Evolutionary conservation across 2,888 invertebrate genomes (phyloP).

Genomic region (Oligia latruncula): DNA sequence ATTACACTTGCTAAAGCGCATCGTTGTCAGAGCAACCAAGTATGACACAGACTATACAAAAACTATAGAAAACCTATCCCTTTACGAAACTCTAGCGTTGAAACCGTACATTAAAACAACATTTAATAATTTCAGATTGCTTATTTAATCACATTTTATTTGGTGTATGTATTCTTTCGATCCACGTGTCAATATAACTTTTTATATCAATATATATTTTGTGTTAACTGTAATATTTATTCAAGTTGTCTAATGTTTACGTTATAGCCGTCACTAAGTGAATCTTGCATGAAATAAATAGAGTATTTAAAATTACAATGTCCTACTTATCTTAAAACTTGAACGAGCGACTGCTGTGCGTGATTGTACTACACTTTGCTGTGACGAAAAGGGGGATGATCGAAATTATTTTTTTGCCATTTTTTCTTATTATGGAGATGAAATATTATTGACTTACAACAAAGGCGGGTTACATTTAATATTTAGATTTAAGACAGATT

Average conservation of each 20-base stretch:
- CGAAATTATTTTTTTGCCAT: slow-evolving; percentile 34
- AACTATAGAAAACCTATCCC: slow-evolving; percentile 1
- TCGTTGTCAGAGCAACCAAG: neutral
- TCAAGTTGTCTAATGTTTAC: slow-evolving; percentile 33
- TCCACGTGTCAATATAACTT: slow-evolving; percentile 61
- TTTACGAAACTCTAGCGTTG: slow-evolving; percentile 63
- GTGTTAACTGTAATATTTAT: slow-evolving; percentile 36
- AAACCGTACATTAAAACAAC: slow-evolving; percentile 62
- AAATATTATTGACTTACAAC: slow-evolving; percentile 60
- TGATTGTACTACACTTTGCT: slow-evolving; percentile 68
- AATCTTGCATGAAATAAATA: slow-evolving; percentile 56
- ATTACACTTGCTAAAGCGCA: neutral
- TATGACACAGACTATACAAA: slow-evolving; percentile 19
- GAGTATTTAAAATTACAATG: slow-evolving; percentile 59
- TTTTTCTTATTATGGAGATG: slow-evolving; percentile 55
- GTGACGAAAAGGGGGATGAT: slow-evolving; percentile 44
- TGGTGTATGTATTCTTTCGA: slow-evolving; percentile 70
- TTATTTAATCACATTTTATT: slow-evolving; percentile 76
- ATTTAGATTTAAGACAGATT: slow-evolving; percentile 77
- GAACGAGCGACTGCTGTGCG: slow-evolving; percentile 51
- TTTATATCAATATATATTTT: slow-evolving; percentile 31
- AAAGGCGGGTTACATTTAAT: slow-evolving; percentile 71
- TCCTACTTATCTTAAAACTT: slow-evolving; percentile 59
- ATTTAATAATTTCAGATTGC: slow-evolving; percentile 66
- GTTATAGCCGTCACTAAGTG: slow-evolving; percentile 45